A percentile compares a stretch with the other conserved stretches of the same genome.
Evolutionary conservation across 2,797 vertebrate species (phyloP).

Genomic region (Hipposideros larvatus): DNA sequence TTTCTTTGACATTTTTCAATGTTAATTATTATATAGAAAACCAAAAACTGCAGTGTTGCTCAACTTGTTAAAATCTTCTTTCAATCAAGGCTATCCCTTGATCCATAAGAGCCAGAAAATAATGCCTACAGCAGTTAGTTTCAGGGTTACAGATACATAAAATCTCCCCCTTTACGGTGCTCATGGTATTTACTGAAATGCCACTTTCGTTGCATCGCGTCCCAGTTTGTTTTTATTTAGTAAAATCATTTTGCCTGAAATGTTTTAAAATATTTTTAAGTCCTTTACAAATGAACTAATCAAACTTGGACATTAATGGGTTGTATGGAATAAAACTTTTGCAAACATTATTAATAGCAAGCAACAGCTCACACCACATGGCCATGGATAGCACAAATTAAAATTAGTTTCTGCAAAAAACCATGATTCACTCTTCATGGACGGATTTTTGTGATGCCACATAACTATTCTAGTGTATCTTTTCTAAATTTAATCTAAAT

Average conservation of each 20-base stretch:
- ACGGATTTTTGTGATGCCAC: neutral
- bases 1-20: constrained; percentile 29
- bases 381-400: neutral
- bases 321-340: constrained; percentile 30
- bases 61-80: constrained; percentile 43
- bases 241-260: neutral
- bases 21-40: constrained; percentile 7
- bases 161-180: neutral
- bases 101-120: neutral
- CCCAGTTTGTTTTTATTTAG: neutral
- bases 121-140: neutral
- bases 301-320: neutral
- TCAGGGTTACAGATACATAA: neutral
- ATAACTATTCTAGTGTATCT: neutral
- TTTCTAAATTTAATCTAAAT: neutral
- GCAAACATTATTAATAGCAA: neutral
- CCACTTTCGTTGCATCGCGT: neutral
- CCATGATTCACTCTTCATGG: neutral
- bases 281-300: neutral
- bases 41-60: neutral
- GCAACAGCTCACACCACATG: neutral
- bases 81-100: neutral
- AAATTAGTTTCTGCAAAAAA: neutral
- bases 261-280: constrained; percentile 24
- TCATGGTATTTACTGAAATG: neutral